Evolutionary conservation across 2,113 vertebrate genomes (phyloP).

Genomic region (Ariopsis seemanni): DNA sequence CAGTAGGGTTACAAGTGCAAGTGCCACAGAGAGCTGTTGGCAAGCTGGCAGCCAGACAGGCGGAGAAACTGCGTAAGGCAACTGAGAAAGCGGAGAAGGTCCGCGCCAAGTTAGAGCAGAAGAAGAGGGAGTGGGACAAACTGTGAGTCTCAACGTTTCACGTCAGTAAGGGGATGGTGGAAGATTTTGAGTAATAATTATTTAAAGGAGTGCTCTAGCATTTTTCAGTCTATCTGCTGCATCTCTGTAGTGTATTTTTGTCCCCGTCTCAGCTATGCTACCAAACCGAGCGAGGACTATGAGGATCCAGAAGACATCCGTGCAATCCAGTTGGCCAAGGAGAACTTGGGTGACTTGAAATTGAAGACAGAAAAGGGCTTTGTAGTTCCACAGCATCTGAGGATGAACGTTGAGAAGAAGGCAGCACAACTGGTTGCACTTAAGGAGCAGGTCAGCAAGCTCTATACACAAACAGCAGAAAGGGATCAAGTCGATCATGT

Average conservation of each 20-base stretch:
- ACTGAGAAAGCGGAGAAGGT: slow-evolving; percentile 80
- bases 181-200: not conserved
- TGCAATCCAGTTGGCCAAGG: slow-evolving; percentile 77
- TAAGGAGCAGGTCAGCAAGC: slow-evolving; percentile 73
- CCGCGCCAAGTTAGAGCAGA: slow-evolving; percentile 76
- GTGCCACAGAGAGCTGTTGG: slow-evolving; percentile 31
- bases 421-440: slow-evolving; percentile 72
- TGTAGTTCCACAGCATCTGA: slow-evolving; percentile 77
- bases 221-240: not conserved
- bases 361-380: slow-evolving; percentile 82
- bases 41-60: slow-evolving; percentile 69
- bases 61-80: slow-evolving; percentile 76
- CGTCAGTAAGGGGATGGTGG: not conserved
- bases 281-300: slow-evolving; percentile 78
- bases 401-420: slow-evolving; percentile 79
- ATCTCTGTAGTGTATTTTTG: not conserved
- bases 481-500: not conserved
- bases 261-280: slow-evolving; percentile 72
- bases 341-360: slow-evolving; percentile 83
- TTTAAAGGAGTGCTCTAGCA: no score
- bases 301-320: slow-evolving; percentile 77
- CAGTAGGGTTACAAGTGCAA: slow-evolving; percentile 43
- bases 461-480: not conserved
- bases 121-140: slow-evolving; percentile 84
- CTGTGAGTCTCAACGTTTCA: slow-evolving; percentile 74